Evolutionary conservation across 2,888 invertebrate genomes (phyloP), one percentile per base, ranked within the genome.

Genomic region (Teleogryllus oceanicus): DNA sequence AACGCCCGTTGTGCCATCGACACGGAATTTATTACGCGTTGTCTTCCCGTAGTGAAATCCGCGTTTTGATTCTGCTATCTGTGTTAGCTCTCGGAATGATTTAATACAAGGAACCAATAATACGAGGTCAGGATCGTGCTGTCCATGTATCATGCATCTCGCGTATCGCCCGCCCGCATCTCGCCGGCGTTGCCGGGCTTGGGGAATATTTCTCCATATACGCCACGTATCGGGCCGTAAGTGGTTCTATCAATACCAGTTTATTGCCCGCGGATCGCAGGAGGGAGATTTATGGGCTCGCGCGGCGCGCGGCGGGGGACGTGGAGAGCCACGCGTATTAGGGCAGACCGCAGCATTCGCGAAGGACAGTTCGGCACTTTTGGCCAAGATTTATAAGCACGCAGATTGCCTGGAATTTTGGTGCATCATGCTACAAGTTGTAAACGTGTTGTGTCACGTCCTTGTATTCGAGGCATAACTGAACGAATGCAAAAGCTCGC

Each of bases 21-120:
- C 79, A 50, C 79, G 75, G 79, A 79, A 79, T 79, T 79, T 79
- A 79, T 79, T 79, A 79, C 75, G 62, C 62, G 75, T 76, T n/a
- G 76, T 49, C 76, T 24, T 75, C 24, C n/a, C 75, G 50, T 50
- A 76, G 75, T 75, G 75, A 75, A 75, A 79, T 79, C 75, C 79
- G 50, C 79, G 50, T 79, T 62, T 79, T 74, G 78, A 78, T 78
- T 78, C 78, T 78, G 78, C 74, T 78, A 78, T 78, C 78, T 78
- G 74, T 74, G 24, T 74, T 78, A 74, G 74, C 78, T 74, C 74
- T 78, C 20, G 13, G 11, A 75, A 79, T 79, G 79, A 79, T 79
- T 79, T 79, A 78, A 49, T 75, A 75, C 75, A 75, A 79, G 76
- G 79, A 75, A 79, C 78, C 78, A 78, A 74, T 75, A 11, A 49